Conservation (phyloP, 2,113 vertebrate species). For the Boulengeromyrus knoepffleri region DNA sequence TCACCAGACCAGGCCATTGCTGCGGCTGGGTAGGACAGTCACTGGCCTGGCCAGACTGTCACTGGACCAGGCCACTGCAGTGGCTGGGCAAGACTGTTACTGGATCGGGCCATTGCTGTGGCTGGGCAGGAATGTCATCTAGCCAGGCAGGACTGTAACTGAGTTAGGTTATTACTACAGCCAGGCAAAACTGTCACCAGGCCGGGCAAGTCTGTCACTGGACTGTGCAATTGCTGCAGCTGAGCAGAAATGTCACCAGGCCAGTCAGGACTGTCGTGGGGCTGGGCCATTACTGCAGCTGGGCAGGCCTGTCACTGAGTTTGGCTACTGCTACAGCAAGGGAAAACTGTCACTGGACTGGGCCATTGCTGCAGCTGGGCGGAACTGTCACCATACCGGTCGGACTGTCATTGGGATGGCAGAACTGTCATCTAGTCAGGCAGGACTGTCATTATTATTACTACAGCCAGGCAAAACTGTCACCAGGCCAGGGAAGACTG, state of each 20-base stretch:
- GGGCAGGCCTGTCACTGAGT: not conserved
- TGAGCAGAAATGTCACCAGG: not conserved
- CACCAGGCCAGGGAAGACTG: not conserved
- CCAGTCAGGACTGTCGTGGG: not conserved
- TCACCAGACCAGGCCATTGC: not conserved
- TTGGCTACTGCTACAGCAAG: too few relatives aligned
- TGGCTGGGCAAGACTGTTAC: not conserved
- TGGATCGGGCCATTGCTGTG: not conserved
- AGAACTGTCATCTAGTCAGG: not conserved
- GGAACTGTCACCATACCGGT: not conserved
- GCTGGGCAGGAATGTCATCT: not conserved
- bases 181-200: not conserved
- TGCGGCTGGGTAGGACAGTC: not conserved
- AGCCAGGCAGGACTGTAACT: not conserved
- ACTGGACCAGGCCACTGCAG: not conserved
- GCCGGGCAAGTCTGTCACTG: not conserved
- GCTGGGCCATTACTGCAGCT: not conserved
- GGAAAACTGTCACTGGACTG: not conserved
- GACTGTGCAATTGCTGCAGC: not conserved
- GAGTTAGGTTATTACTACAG: not conserved
- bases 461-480: not conserved
- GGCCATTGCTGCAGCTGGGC: not conserved
- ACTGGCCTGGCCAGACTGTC: not conserved
- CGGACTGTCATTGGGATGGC: not conserved
- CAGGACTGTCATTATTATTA: too few relatives aligned